Percentiles rank a stretch among this genome's conserved stretches.
Evolutionary conservation across 2,888 invertebrate species (phyloP).

Genomic region (Itoplectis maculator): DNA sequence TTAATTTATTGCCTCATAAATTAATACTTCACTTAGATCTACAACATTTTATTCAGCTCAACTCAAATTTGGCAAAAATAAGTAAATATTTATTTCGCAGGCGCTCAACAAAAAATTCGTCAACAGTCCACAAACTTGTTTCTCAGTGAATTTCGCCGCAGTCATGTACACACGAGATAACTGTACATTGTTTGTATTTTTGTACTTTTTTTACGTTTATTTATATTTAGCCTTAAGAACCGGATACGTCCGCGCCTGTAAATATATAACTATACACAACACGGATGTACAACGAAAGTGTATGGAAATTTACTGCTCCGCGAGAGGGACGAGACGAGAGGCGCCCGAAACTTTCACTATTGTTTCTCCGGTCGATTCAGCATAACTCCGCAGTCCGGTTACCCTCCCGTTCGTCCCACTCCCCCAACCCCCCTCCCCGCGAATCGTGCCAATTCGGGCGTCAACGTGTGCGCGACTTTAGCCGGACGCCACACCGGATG

Average conservation of each 20-base stretch:
- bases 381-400: constrained; percentile 24
- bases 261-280: constrained; percentile 45
- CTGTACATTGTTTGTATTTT: constrained; percentile 41
- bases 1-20: too few relatives aligned
- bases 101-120: too few relatives aligned
- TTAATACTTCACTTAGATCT: too few relatives aligned
- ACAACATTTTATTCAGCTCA: too few relatives aligned
- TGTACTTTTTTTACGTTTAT: constrained; percentile 40
- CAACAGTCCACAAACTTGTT: too few relatives aligned
- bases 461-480: constrained; percentile 10
- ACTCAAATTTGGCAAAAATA: too few relatives aligned
- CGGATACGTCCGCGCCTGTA: constrained; percentile 47
- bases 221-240: constrained; percentile 48
- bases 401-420: too few relatives aligned
- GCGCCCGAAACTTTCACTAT: constrained; percentile 59
- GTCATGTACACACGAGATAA: constrained; percentile 38
- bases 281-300: constrained; percentile 55
- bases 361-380: constrained; percentile 32
- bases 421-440: too few relatives aligned
- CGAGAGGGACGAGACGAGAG: constrained; percentile 33
- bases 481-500: constrained; percentile 63
- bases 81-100: too few relatives aligned
- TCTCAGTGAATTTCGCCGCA: background rate
- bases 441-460: constrained; percentile 32
- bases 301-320: constrained; percentile 56